Evolutionary conservation across 2,113 vertebrate species (phyloP), one percentile per base, ranked within the genome.

Genomic region (Typhlomys cinereus): DNA sequence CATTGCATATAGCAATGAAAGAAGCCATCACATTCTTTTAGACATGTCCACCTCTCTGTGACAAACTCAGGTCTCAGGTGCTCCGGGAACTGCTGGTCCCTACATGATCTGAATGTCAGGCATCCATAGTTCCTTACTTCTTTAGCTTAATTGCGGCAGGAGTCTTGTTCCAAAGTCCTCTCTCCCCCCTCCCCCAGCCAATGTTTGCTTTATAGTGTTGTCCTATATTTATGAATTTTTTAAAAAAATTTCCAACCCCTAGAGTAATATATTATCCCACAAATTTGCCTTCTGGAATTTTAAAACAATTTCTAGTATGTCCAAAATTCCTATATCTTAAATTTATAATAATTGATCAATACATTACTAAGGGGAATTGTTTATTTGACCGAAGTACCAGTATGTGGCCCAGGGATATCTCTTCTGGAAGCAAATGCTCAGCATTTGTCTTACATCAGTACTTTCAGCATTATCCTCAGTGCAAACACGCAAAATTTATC

Each of bases 341-440:
- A 95, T 54, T 78, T 75, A 21, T 92, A 78, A 84, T 85, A 64
- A 59, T 69, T 90, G 59, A 79, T 83, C 17, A 89, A 86, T 48
- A 84, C 69, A 64, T 86, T 21, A 44, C 15, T 13, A 6, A 41
- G 59, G 70, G 73, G 0, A 7, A 36, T 73, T 89, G 4, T 1
- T 83, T 17, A 5, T 20, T 79, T 94, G 85, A 52, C 50, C 87
- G n/a, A 92, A 79, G 84, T 83, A 70, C 18, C 8, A 90, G 3
- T 34, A 46, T 66, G 61, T 80, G 4, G 46, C n/a, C n/a, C 67
- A 90, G 48, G 27, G 61, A 74, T 67, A 7, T 76, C n/a, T 81
- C 29, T 88, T 95, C 41, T 90, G 70, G 85, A 93, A 85, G 70
- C 52, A 83, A 44, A 44, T 54, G 62, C 27, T 78, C 29, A 90